Evolutionary conservation across 2,888 invertebrate genomes (phyloP).

Genomic region (Hydrotaea cyrtoneurina): DNA sequence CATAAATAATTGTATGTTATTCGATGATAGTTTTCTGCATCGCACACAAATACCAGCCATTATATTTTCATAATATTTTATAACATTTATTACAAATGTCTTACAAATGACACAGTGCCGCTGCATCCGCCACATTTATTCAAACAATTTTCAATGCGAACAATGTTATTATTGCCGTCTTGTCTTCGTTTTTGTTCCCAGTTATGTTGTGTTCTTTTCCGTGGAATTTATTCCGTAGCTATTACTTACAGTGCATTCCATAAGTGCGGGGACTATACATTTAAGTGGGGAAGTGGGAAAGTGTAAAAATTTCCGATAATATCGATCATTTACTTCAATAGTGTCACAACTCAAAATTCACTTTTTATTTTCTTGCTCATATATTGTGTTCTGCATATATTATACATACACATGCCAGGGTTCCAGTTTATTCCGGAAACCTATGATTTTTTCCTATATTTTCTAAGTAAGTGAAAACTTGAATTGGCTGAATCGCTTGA

Average conservation of each 20-base stretch:
- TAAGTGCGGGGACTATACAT: background rate
- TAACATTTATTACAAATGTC: conserved; percentile 64
- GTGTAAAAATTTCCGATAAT: no score
- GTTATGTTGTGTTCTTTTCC: background rate
- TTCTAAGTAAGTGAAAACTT: no score
- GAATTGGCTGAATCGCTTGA: no score
- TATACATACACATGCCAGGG: no score
- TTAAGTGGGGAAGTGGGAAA: no score
- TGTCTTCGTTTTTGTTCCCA: conserved; percentile 2
- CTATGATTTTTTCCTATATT: no score
- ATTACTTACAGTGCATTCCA: background rate
- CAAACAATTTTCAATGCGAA: background rate
- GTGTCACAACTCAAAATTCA: no score
- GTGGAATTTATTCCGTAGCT: background rate
- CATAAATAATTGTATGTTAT: background rate
- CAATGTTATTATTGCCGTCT: background rate
- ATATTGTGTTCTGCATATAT: no score
- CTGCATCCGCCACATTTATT: conserved; percentile 38
- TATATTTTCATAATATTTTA: conserved; percentile 51
- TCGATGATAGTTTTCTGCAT: background rate
- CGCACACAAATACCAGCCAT: background rate
- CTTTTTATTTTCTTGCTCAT: no score
- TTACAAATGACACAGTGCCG: conserved; percentile 55
- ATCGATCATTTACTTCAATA: no score
- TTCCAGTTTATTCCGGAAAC: no score